These are phyloP conservation scores for Eupelmus urozonus DNA, from an alignment of 2,888 invertebrate species.

Conservation along the genomic window DNA sequence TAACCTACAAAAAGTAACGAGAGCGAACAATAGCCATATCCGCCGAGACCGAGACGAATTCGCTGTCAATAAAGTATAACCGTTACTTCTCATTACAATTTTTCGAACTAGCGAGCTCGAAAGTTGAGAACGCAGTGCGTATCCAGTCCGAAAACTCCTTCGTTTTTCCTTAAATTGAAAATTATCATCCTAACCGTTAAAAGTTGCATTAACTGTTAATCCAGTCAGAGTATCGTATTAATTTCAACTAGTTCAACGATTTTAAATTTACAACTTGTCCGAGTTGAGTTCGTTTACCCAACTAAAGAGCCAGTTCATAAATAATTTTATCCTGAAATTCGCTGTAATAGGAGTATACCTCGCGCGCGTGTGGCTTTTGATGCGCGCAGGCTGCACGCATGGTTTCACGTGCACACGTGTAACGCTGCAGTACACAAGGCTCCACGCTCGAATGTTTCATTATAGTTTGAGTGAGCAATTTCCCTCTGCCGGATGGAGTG, in stretches of 20 bases:
- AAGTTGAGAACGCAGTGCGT: background rate
- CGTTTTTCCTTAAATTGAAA: too few relatives aligned
- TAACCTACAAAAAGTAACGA: slow-evolving; percentile 38
- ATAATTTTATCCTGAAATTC: background rate
- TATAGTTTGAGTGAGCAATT: slow-evolving; percentile 38
- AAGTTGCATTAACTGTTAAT: too few relatives aligned
- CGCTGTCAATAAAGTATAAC: slow-evolving; percentile 15
- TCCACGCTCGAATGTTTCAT: slow-evolving; percentile 15
- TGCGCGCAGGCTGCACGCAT: slow-evolving; percentile 14
- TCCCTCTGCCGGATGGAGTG: too few relatives aligned
- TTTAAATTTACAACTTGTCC: too few relatives aligned
- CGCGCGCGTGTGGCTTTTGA: background rate
- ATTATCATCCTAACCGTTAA: too few relatives aligned
- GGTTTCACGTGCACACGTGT: background rate
- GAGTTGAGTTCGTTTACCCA: too few relatives aligned
- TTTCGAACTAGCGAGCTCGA: slow-evolving; percentile 3
- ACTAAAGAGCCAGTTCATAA: background rate
- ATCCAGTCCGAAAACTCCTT: too few relatives aligned
- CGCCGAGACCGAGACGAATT: slow-evolving; percentile 1
- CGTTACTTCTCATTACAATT: slow-evolving; percentile 42
- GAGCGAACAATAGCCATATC: slow-evolving; percentile 33
- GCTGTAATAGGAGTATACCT: background rate
- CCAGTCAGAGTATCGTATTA: too few relatives aligned
- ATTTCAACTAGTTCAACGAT: too few relatives aligned
- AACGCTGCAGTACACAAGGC: slow-evolving; percentile 1